Conservation (phyloP, 2,797 vertebrate genomes). For the Melanogrammus aeglefinus region DNA sequence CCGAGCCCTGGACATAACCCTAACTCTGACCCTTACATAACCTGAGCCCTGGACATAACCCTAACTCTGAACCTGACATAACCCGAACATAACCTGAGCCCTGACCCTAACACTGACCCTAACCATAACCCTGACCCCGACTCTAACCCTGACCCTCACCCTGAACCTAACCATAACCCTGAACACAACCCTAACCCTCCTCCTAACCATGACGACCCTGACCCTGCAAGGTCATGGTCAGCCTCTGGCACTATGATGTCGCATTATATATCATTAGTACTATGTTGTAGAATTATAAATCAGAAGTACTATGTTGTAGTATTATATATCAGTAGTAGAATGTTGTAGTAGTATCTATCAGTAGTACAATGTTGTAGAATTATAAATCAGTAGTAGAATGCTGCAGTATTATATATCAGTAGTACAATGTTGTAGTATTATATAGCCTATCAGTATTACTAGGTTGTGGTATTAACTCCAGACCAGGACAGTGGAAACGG, state of each 20-base stretch:
- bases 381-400: not conserved
- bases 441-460: not conserved
- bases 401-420: not conserved
- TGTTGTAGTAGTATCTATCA: not conserved
- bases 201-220: too few relatives aligned
- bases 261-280: not conserved
- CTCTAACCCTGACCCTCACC: too few relatives aligned
- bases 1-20: not conserved
- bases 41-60: too few relatives aligned
- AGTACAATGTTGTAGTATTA: not conserved
- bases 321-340: not conserved
- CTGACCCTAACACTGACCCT: too few relatives aligned
- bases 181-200: too few relatives aligned
- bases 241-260: too few relatives aligned
- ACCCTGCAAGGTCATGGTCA: too few relatives aligned
- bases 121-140: too few relatives aligned
- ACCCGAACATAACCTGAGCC: too few relatives aligned
- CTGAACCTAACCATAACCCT: too few relatives aligned
- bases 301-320: not conserved
- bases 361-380: not conserved
- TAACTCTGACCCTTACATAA: not conserved
- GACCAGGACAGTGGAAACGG: conserved; percentile 75
- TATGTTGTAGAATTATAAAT: not conserved
- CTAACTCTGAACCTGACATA: too few relatives aligned
- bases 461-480: conserved; percentile 36